These are phyloP conservation scores for Hypomecis punctinalis DNA, from an alignment of 2,888 invertebrate genomes.

Conservation along the genomic window DNA sequence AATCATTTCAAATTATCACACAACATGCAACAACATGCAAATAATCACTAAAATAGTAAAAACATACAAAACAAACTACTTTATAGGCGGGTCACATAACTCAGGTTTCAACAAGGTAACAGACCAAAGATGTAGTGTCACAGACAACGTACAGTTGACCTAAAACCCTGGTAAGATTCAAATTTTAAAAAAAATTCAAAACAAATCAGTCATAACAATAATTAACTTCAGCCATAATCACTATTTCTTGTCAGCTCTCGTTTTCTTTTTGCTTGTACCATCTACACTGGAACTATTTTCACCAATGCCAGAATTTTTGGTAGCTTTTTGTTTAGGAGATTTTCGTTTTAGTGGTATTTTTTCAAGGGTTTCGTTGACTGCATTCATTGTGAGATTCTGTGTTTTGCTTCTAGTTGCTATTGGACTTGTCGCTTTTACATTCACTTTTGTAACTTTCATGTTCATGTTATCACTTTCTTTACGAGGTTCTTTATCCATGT, in stretches of 20 bases:
- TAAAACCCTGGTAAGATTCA: too few relatives aligned
- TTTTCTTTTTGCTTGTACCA: constrained; percentile 35
- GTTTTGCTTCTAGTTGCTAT: constrained; percentile 27
- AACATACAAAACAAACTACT: not conserved
- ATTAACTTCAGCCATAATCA: not conserved
- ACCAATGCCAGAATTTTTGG: constrained; percentile 17
- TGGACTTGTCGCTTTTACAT: constrained; percentile 14
- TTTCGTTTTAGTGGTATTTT: constrained; percentile 49
- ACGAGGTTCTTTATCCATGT: constrained; percentile 1
- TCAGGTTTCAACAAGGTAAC: too few relatives aligned
- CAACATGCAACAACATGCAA: constrained; percentile 4
- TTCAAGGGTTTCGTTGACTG: constrained; percentile 28
- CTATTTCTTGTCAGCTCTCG: constrained; percentile 31
- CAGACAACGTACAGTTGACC: too few relatives aligned
- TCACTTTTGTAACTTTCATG: constrained; percentile 15
- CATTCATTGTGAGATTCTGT: constrained; percentile 26
- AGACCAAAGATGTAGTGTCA: too few relatives aligned
- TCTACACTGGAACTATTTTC: constrained; percentile 15
- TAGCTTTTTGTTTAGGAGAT: constrained; percentile 46
- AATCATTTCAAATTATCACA: constrained; percentile 10
- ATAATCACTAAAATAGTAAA: not conserved
- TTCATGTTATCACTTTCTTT: constrained; percentile 9
- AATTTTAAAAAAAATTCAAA: not conserved
- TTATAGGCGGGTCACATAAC: not conserved
- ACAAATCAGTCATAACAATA: not conserved